Evolutionary conservation across 2,113 vertebrate genomes (phyloP).

Genomic region (Entosphenus tridentatus): DNA sequence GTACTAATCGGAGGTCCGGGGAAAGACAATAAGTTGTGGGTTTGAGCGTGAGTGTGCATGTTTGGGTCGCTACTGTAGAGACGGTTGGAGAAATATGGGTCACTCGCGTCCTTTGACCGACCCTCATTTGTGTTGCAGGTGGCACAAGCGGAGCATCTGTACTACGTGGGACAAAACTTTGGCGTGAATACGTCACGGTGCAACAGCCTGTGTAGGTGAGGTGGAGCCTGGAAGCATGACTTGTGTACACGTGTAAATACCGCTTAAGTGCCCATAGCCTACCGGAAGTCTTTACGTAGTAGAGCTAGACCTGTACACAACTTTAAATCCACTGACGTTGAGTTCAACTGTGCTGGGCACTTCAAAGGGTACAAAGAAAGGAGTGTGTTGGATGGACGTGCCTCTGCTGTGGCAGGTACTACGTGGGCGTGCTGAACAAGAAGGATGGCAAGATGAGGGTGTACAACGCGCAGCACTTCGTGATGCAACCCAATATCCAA

Average conservation of each 20-base stretch:
- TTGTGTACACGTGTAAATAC: not conserved
- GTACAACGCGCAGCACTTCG: slow-evolving; percentile 56
- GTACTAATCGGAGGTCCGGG: too few relatives aligned
- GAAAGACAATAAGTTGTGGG: too few relatives aligned
- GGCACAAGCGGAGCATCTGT: slow-evolving; percentile 50
- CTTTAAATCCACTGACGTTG: not conserved
- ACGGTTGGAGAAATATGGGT: too few relatives aligned
- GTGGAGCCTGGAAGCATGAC: not conserved
- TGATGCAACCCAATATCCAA: slow-evolving; percentile 57
- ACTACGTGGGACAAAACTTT: slow-evolving; percentile 63
- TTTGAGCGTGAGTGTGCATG: too few relatives aligned
- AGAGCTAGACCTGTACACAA: not conserved
- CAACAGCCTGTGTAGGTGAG: slow-evolving; percentile 62
- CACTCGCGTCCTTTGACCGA: too few relatives aligned
- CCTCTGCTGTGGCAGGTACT: slow-evolving; percentile 32
- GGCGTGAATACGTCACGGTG: slow-evolving; percentile 25
- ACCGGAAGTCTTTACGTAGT: not conserved
- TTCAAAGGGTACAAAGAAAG: too few relatives aligned
- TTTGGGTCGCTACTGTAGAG: too few relatives aligned
- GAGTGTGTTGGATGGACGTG: too few relatives aligned
- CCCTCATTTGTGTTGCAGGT: slow-evolving; percentile 23
- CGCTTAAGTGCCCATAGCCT: not conserved
- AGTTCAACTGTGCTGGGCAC: too few relatives aligned
- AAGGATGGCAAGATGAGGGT: slow-evolving; percentile 53
- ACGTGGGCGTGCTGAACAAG: slow-evolving; percentile 61